Conservation (phyloP, 1,140 invertebrate genomes). For the Drosophila ogumai region DNA sequence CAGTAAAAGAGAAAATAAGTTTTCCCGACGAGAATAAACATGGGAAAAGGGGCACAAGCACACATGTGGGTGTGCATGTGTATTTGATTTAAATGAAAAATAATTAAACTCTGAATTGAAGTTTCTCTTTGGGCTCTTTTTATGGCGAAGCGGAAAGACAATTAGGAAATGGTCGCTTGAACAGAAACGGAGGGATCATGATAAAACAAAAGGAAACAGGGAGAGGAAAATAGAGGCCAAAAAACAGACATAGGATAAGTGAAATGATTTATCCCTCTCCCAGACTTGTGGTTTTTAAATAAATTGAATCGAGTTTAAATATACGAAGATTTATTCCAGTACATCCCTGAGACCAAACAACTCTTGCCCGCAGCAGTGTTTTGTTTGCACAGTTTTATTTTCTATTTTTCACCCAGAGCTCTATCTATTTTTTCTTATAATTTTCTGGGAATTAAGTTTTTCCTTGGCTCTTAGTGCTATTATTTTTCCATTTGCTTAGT, state of each 20-base stretch:
- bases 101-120: constrained; percentile 78
- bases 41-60: constrained; percentile 1
- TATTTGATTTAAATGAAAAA: constrained; percentile 76
- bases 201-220: not conserved
- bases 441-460: constrained; percentile 33
- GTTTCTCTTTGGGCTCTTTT: constrained; percentile 36
- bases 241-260: constrained; percentile 2
- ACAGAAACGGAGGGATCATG: not conserved
- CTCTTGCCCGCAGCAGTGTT: not conserved
- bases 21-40: constrained; percentile 62
- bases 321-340: not conserved
- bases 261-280: constrained; percentile 1
- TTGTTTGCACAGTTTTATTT: constrained; percentile 20
- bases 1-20: constrained; percentile 41
- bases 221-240: constrained; percentile 1
- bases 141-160: constrained; percentile 58
- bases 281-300: not conserved
- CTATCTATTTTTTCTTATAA: constrained; percentile 15
- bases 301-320: not conserved
- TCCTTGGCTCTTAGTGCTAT: constrained; percentile 57
- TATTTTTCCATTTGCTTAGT: constrained; percentile 73
- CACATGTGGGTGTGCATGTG: constrained; percentile 41
- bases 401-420: constrained; percentile 7
- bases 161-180: constrained; percentile 76
- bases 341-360: not conserved